These are phyloP conservation scores for Acrocephalus scirpaceus DNA, from an alignment of 2,797 vertebrate genomes.

Conservation along the genomic window DNA sequence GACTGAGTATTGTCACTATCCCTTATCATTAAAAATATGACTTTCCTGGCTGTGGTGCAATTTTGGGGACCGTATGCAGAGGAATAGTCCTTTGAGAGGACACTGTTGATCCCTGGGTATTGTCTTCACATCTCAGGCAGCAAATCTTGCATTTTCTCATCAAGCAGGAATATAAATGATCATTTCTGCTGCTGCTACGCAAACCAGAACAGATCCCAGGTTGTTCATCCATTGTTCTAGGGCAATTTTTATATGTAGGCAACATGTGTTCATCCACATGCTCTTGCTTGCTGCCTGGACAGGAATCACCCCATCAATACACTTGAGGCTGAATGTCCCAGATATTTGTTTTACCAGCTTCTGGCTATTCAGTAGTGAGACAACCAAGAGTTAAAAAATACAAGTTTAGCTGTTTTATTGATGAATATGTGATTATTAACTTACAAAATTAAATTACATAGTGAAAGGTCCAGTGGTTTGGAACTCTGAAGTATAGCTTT, in stretches of 20 bases:
- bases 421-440: not conserved
- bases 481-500: not conserved
- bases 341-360: not conserved
- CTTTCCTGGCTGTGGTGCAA: not conserved
- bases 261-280: rapidly evolving
- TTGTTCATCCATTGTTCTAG: not conserved
- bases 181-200: not conserved
- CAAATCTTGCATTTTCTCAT: not conserved
- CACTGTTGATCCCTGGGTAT: not conserved
- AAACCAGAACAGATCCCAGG: not conserved
- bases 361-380: not conserved
- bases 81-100: not conserved
- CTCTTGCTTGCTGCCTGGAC: not conserved
- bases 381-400: not conserved
- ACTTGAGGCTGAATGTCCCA: not conserved
- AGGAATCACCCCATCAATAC: not conserved
- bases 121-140: not conserved
- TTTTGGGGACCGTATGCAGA: not conserved
- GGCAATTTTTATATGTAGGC: not conserved
- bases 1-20: not conserved
- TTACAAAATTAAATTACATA: not conserved
- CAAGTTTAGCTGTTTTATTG: not conserved
- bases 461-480: not conserved
- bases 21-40: not conserved
- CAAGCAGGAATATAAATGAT: not conserved